Base-by-base conservation (phyloP, 2,888 invertebrate species). In the Ochropacha duplaris region DNA sequence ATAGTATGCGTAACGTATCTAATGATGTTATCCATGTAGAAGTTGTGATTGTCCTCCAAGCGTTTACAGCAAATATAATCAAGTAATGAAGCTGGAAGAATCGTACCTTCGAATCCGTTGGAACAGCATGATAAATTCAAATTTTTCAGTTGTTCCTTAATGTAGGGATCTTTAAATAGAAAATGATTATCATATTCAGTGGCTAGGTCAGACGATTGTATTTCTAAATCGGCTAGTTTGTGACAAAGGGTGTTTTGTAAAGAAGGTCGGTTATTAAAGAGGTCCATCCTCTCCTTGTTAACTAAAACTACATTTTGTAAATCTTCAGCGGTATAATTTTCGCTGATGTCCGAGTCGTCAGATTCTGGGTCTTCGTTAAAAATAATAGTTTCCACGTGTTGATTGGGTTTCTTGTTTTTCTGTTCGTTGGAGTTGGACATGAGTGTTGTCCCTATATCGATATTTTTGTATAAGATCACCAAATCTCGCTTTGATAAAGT, bases 21-120 rank as follows among this genome's bases (percentile, higher is more conserved):
- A 39, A 92, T 91, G 6, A 92, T 79, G 57, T 85, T 90, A 12
- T 92, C 92, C 89, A 92, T 89, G 61, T 91, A 86, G 66, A 90
- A 88, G 62, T 83, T 88, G 57, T 86, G 87, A 65, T 88, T 87
- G 52, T 90, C 88, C 62, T 90, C 90, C 4, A 88, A 67, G 1
- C 85, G 81, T 62, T 88, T 88, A 69, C 86, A 87, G 64, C 86
- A 88, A 58, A 92, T 82, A 58, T 87, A 91, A 65, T 92, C 90
- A 4, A 92, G 66, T 51, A 92, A 67, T 6, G 89, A 87, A 4
- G 83, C 69, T 0, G 91, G 87, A 4, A 90, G 71, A 12, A 84
- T 56, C 4, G 76, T 36, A n/a, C 62, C 71, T 6, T 80, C 77
- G 1, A 72, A 68, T 24, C 76, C 74, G 14, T 73, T 70, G 3